phyloP scores from a whole-genome alignment of 64 coral and sea anemone genomes.

The Hydrozoanthus tunicans region DNA sequence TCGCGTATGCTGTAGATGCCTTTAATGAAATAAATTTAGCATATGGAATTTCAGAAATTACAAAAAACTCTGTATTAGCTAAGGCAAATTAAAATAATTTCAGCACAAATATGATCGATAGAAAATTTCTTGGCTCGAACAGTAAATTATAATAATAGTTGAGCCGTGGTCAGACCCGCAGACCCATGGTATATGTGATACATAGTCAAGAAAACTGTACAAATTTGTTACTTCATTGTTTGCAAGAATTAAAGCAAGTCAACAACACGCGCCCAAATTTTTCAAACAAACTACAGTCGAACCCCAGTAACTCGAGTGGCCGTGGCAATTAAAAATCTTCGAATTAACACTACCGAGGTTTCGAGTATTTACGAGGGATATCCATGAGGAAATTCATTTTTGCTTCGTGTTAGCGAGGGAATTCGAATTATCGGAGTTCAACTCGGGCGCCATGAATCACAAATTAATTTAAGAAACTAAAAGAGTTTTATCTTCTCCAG shows the following conservation, averaged over 20 bases:
- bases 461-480: background rate
- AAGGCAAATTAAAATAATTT: no score
- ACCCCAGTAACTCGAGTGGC: no score
- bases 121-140: background rate
- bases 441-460: background rate
- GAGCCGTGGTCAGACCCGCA: background rate
- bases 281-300: background rate
- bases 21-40: no score
- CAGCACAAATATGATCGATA: no score
- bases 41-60: no score
- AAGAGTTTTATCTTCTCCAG: slow-evolving; percentile 37
- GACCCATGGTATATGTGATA: background rate
- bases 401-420: no score
- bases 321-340: no score
- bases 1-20: no score
- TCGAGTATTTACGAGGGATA: no score
- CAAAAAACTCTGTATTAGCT: no score
- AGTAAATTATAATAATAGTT: background rate
- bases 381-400: no score
- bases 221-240: background rate
- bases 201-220: background rate
- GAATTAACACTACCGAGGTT: no score
- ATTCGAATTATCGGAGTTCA: background rate
- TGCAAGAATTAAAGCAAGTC: background rate
- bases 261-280: background rate